Conservation (phyloP, 2,888 invertebrate species). For the Agrilus mali region DNA sequence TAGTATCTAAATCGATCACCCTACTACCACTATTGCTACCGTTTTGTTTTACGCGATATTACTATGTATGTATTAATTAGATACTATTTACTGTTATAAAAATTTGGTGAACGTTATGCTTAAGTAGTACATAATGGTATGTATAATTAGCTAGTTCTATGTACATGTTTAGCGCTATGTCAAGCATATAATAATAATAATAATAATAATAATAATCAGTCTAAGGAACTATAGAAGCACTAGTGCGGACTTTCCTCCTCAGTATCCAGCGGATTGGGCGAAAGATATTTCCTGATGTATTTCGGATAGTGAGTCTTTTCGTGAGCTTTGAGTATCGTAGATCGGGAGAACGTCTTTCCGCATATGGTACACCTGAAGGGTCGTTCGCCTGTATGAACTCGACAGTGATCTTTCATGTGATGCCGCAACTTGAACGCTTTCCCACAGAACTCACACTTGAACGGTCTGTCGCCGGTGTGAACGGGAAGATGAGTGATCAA, state of each 20-base stretch:
- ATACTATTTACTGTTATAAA: slow-evolving; percentile 10
- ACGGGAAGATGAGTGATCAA: slow-evolving; percentile 78
- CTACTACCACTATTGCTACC: slow-evolving; percentile 6
- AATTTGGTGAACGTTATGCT: slow-evolving; percentile 19
- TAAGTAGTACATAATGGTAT: slow-evolving; percentile 6
- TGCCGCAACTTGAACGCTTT: slow-evolving; percentile 86
- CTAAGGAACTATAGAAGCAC: slow-evolving; percentile 25
- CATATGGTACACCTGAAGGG: slow-evolving; percentile 82
- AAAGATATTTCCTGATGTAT: slow-evolving; percentile 79
- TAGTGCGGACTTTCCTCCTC: slow-evolving; percentile 69
- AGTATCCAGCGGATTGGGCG: slow-evolving; percentile 74
- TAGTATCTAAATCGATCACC: not conserved
- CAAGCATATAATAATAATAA: slow-evolving; percentile 5
- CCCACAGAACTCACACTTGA: slow-evolving; percentile 89
- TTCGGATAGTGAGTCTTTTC: slow-evolving; percentile 89
- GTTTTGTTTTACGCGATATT: slow-evolving; percentile 21
- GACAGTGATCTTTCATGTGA: slow-evolving; percentile 91
- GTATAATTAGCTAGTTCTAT: slow-evolving; percentile 12
- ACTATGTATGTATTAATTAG: no score
- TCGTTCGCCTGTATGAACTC: slow-evolving; percentile 83
- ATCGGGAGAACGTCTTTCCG: slow-evolving; percentile 83
- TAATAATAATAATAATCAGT: slow-evolving; percentile 15
- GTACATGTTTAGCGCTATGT: slow-evolving; percentile 9
- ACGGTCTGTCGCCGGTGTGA: slow-evolving; percentile 82
- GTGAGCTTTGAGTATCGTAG: slow-evolving; percentile 83